These are phyloP conservation scores for Drosophila leonis DNA, from an alignment of 2,888 invertebrate species.

Conservation along the genomic window DNA sequence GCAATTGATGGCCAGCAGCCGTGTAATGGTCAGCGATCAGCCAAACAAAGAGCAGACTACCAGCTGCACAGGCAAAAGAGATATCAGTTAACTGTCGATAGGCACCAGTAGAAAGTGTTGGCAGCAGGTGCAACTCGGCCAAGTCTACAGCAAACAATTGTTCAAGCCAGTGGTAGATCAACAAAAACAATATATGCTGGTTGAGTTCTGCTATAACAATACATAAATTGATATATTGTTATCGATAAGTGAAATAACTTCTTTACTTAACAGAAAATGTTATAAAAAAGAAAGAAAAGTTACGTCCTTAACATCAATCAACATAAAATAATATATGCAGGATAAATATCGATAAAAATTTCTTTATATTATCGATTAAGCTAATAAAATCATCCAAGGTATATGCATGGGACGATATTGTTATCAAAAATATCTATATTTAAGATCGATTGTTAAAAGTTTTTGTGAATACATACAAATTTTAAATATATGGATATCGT, in stretches of 20 bases:
- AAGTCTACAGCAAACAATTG: background rate
- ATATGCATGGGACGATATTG: no score
- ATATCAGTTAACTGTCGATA: slow-evolving; percentile 36
- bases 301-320: no score
- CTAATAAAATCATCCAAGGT: no score
- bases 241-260: background rate
- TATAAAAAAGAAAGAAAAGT: no score
- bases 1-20: slow-evolving; percentile 62
- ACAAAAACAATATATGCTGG: background rate
- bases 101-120: slow-evolving; percentile 31
- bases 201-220: background rate
- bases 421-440: no score
- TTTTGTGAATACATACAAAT: no score
- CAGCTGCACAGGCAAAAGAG: slow-evolving; percentile 7
- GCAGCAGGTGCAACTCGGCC: slow-evolving; percentile 34
- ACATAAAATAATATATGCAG: no score
- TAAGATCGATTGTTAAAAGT: no score
- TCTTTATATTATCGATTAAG: background rate
- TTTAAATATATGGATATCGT: no score
- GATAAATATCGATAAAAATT: background rate
- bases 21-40: slow-evolving; percentile 47
- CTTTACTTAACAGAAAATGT: background rate
- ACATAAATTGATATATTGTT: background rate
- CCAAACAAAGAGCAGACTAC: slow-evolving; percentile 19
- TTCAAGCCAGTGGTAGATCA: background rate